Conservation (phyloP, 2,113 vertebrate species). For the Chloropsis cyanopogon region DNA sequence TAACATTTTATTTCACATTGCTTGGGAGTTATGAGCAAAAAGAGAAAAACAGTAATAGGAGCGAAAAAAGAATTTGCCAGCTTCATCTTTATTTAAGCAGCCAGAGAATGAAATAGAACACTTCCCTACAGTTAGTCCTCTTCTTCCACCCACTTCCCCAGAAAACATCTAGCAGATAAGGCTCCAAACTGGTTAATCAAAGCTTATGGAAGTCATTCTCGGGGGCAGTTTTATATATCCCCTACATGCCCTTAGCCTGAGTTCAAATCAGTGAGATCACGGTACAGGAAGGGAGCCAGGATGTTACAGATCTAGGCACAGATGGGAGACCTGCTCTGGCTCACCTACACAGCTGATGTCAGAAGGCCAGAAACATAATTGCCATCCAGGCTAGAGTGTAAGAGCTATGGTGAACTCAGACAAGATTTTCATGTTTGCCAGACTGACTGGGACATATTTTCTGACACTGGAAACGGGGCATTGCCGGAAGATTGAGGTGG, state of each 20-base stretch:
- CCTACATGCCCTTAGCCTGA: not conserved
- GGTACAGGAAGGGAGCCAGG: not conserved
- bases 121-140: not conserved
- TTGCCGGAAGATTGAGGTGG: not conserved
- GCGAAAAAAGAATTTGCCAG: constrained; percentile 27
- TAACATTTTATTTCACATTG: constrained; percentile 36
- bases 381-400: not conserved
- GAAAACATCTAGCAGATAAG: not conserved
- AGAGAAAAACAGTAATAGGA: constrained; percentile 39
- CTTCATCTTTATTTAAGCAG: constrained; percentile 44
- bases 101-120: constrained; percentile 7
- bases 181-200: not conserved
- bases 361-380: not conserved
- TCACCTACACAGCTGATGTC: not conserved
- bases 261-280: not conserved
- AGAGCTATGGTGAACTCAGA: not conserved
- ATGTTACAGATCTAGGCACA: not conserved
- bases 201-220: not conserved
- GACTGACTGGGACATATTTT: not conserved
- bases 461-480: not conserved
- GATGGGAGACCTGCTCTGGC: not conserved
- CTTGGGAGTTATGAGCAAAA: constrained; percentile 31
- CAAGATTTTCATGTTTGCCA: not conserved
- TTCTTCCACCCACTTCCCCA: not conserved
- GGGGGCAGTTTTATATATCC: not conserved